Evolutionary conservation across 2,797 vertebrate genomes (phyloP), one percentile per base, ranked within the genome.

Genomic region (Hyperoplus immaculatus): DNA sequence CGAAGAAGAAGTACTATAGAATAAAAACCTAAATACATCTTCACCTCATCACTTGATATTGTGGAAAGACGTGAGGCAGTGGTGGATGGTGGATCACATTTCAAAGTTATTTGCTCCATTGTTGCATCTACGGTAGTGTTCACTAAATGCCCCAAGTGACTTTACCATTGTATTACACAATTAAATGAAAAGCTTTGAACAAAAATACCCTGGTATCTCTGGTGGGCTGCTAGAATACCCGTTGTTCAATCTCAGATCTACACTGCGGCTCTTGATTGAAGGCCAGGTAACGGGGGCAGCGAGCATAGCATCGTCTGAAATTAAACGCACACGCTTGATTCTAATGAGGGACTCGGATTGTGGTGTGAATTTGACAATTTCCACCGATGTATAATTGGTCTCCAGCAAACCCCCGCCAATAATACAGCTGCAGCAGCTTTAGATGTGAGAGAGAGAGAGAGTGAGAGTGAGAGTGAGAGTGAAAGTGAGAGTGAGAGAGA

Each of bases 301-400:
- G 29, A 29, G 29, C 29, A 29, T 29, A 13, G 50, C 36, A 46
- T 56, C 47, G 68, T 56, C 80, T 85, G 73, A 86, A 89, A 91
- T 89, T 76, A 85, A 86, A 82, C 29, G 29, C 29, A 58, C 54
- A 8, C 55, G 70, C 64, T 84, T 77, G 65, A 86, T 84, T 75
- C 74, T 87, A 92, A 93, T 78, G 75, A 89, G 77, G 62, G 29
- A 29, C 68, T 69, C 83, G 77, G 64, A 87, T 85, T 85, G 72
- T 77, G 78, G 70, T 87, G 78, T 78, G 64, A 69, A 84, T 83
- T 86, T 88, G 21, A 21, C 1, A 2, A 21, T 21, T 77, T 79
- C 72, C 75, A 82, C 75, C 78, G 69, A 83, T 29, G 68, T 74
- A 45, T 88, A 92, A 93, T 92, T 91, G 81, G 77, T 75, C 60